A percentile compares a stretch with the other conserved stretches of the same genome.
These are phyloP conservation scores for Pyrgus malvae DNA, from an alignment of 2,888 invertebrate genomes.

Conservation along the genomic window DNA sequence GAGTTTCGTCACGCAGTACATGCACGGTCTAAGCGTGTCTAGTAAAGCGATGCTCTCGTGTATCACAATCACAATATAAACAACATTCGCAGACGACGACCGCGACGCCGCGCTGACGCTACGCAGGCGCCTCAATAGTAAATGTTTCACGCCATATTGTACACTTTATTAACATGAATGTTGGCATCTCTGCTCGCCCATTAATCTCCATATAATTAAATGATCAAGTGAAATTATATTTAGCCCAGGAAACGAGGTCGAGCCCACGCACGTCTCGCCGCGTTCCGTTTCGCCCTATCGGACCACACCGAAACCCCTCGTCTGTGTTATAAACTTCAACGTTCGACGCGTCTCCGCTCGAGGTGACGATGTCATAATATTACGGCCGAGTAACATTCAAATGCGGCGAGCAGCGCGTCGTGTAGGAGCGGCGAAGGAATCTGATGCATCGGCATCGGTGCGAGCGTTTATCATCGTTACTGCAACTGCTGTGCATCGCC, in stretches of 20 bases:
- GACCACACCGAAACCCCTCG: slow-evolving; percentile 47
- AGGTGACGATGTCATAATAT: slow-evolving; percentile 30
- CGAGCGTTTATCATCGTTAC: slow-evolving; percentile 40
- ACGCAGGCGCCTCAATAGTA: slow-evolving; percentile 45
- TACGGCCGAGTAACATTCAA: slow-evolving; percentile 13
- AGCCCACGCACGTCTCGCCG: slow-evolving; percentile 54
- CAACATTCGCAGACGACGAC: slow-evolving; percentile 27
- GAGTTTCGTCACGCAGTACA: neutral
- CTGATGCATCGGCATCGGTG: slow-evolving; percentile 33
- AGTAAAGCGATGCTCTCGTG: slow-evolving; percentile 15
- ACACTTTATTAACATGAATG: slow-evolving; percentile 69
- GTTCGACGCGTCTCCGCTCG: slow-evolving; percentile 21
- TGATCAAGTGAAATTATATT: slow-evolving; percentile 80
- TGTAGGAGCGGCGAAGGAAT: slow-evolving; percentile 28
- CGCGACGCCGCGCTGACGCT: slow-evolving; percentile 28
- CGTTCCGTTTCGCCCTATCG: slow-evolving; percentile 50
- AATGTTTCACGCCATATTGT: slow-evolving; percentile 58
- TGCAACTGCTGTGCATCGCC: slow-evolving; percentile 32
- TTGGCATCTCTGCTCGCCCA: slow-evolving; percentile 69
- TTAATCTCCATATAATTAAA: slow-evolving; percentile 81
- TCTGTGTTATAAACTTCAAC: slow-evolving; percentile 36
- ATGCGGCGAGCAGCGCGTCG: slow-evolving; percentile 11
- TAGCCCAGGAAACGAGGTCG: slow-evolving; percentile 76
- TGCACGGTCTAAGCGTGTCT: slow-evolving; percentile 1
- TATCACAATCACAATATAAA: slow-evolving; percentile 40